Evolutionary conservation across 2,888 invertebrate species (phyloP).

Genomic region (Lomographa bimaculata): DNA sequence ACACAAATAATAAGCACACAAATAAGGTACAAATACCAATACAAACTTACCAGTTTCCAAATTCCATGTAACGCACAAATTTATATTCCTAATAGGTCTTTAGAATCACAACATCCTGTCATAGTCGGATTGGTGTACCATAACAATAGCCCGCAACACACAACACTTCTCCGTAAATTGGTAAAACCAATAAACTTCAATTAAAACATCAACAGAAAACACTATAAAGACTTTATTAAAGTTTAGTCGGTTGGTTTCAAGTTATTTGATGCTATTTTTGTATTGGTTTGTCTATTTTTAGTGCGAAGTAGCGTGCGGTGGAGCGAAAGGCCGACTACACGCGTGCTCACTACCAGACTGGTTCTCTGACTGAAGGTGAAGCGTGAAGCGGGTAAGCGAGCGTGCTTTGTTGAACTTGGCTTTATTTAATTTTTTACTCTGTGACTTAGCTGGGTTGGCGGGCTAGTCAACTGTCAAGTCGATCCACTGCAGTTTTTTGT

Average conservation of each 20-base stretch:
- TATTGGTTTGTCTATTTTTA: slow-evolving; percentile 22
- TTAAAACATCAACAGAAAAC: slow-evolving; percentile 15
- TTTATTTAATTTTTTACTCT: too few relatives aligned
- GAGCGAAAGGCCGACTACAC: too few relatives aligned
- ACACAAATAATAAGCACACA: too few relatives aligned
- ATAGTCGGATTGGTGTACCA: slow-evolving; percentile 58
- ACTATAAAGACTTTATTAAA: slow-evolving; percentile 19
- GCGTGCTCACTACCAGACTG: too few relatives aligned
- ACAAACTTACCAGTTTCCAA: slow-evolving; percentile 64
- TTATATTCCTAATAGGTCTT: slow-evolving; percentile 53
- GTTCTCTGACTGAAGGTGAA: too few relatives aligned
- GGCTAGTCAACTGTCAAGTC: too few relatives aligned
- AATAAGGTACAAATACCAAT: too few relatives aligned
- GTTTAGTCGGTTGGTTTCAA: slow-evolving; percentile 20
- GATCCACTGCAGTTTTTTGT: slow-evolving; percentile 31
- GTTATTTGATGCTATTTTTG: slow-evolving; percentile 21
- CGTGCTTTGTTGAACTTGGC: slow-evolving; percentile 23
- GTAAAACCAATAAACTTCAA: slow-evolving; percentile 37
- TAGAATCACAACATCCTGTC: slow-evolving; percentile 69
- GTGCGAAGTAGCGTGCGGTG: slow-evolving; percentile 2
- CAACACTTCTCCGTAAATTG: slow-evolving; percentile 60
- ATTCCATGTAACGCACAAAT: slow-evolving; percentile 72
- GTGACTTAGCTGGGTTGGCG: slow-evolving; percentile 25
- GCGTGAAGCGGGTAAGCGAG: too few relatives aligned
- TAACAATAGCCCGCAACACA: slow-evolving; percentile 61